Base-by-base conservation (phyloP, 2,113 vertebrate genomes). In the Hyperoodon ampullatus region DNA sequence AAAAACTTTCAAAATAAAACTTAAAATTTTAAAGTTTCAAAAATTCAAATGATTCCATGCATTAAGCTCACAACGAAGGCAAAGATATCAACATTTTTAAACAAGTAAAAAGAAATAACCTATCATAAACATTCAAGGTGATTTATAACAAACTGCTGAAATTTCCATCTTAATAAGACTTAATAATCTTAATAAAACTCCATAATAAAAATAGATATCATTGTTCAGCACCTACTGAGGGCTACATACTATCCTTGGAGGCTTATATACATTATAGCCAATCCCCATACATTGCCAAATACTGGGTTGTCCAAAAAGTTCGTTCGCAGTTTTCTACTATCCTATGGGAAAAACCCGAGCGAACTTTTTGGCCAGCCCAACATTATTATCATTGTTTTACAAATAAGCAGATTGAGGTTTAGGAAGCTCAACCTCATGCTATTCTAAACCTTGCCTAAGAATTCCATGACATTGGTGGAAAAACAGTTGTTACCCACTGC, bases 21-120 rank as follows among this genome's bases (percentile, higher is more conserved):
- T 81, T 39, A 60, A 28, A 28, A 58, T 35, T 55, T 80, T 55
- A 35, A 60, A 60, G n/a, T 81, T 60, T 81, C 8, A 78, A 93
- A 87, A 86, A 84, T 58, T 53, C 80, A 87, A 88, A 66, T 72
- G 21, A 82, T 33, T 82, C 28, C 21, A 18, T 86, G 15, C 7
- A 24, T 71, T 74, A 86, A 90, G 58, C 24, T 87, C 13, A 53
- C 24, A 50, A 39, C 10, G 13, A 70, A 83, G 33, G 14, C 72
- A 94, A 84, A 91, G 24, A 70, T 87, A 68, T 35, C 85, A 44
- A 68, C 6, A 53, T 78, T 82, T 68, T 89, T 97, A 84, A 94
- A 72, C 35, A 89, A 80, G 47, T 82, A 35, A 74, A 80, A 71
- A 92, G 61, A 75, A 71, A 39, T 6, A 92, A 33, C 8, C 55